phyloP scores from a whole-genome alignment of 2,113 vertebrate species.

The Psephotus haematonotus region DNA sequence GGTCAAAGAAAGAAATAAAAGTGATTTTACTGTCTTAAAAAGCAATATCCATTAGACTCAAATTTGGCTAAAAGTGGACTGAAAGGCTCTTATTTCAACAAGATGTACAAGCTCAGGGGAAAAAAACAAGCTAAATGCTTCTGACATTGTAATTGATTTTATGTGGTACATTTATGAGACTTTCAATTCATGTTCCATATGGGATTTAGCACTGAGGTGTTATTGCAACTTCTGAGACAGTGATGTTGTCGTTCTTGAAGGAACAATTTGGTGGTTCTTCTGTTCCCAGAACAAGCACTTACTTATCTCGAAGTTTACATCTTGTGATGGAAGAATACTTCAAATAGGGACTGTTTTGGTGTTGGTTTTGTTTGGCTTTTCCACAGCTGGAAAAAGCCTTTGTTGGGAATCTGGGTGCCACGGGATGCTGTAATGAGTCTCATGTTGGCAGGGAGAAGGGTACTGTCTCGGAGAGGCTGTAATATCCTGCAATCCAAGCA shows the following conservation, averaged over 20 bases:
- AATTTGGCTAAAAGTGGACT: slow-evolving; percentile 54
- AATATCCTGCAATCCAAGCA: background rate
- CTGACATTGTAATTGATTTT: slow-evolving; percentile 69
- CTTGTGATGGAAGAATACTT: background rate
- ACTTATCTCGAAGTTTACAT: background rate
- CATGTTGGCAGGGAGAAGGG: rapidly evolving
- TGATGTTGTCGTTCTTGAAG: background rate
- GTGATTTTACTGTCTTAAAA: slow-evolving; percentile 60
- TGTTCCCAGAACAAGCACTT: background rate
- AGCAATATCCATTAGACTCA: slow-evolving; percentile 68
- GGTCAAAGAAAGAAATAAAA: slow-evolving; percentile 54
- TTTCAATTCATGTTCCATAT: slow-evolving; percentile 26
- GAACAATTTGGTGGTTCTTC: background rate
- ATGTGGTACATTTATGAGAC: slow-evolving; percentile 55
- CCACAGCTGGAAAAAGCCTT: background rate
- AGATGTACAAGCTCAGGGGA: slow-evolving; percentile 19
- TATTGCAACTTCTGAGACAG: background rate
- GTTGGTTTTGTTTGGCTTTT: background rate
- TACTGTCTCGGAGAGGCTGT: background rate
- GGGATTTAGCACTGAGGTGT: slow-evolving; percentile 28
- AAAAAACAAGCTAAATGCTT: slow-evolving; percentile 44
- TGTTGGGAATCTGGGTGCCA: background rate
- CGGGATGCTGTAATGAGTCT: background rate
- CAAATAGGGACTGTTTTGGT: background rate
- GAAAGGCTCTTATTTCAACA: slow-evolving; percentile 57